A percentile compares a stretch with the other conserved stretches of the same genome.
These are phyloP conservation scores for Grantiella picta DNA, from an alignment of 2,113 vertebrate genomes.

Conservation along the genomic window DNA sequence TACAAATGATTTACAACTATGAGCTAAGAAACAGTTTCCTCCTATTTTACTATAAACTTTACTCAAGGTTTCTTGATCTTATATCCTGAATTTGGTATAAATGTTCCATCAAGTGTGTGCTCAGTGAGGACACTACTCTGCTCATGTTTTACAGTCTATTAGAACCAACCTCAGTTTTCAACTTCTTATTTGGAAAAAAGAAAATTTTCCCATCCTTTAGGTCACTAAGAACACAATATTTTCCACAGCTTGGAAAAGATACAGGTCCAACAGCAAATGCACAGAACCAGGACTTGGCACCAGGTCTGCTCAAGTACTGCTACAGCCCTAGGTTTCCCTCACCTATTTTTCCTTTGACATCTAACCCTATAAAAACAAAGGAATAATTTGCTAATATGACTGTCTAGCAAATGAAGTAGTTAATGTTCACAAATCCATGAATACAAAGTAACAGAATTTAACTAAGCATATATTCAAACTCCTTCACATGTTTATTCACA, in stretches of 20 bases:
- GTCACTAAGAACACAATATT: neutral
- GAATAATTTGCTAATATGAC: neutral
- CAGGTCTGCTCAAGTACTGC: neutral
- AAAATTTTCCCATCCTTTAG: neutral
- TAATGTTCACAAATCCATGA: neutral
- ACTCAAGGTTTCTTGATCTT: neutral
- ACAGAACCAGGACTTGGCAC: neutral
- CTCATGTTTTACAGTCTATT: neutral
- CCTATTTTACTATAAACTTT: neutral
- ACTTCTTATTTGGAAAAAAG: neutral
- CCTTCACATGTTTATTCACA: neutral
- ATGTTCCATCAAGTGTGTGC: rapidly evolving
- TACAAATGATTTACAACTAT: neutral
- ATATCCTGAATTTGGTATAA: neutral
- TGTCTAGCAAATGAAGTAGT: neutral
- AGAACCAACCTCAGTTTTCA: neutral
- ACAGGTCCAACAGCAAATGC: neutral
- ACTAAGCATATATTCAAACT: neutral
- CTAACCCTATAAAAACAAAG: neutral
- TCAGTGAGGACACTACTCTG: neutral
- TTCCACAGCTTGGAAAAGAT: neutral
- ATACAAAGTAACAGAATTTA: neutral
- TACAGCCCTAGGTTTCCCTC: neutral
- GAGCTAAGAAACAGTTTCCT: neutral
- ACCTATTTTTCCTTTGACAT: neutral